Conservation (phyloP, 2,113 vertebrate genomes). For the Bos javanicus region DNA sequence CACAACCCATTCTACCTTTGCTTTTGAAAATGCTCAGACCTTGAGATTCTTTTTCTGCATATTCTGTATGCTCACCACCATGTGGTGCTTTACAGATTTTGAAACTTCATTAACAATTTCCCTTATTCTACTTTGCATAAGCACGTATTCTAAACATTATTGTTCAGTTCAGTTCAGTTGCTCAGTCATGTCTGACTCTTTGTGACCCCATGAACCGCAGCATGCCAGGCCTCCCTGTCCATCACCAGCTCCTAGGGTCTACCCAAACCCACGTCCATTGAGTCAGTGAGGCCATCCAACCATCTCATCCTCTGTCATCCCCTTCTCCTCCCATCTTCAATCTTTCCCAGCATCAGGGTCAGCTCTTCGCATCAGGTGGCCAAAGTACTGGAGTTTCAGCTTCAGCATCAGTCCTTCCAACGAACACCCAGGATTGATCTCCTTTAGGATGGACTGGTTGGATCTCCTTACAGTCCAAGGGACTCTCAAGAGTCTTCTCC, state of each 20-base stretch:
- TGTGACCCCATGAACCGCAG: not conserved
- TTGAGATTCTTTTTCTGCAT: not conserved
- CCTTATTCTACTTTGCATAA: not conserved
- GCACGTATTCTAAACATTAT: not conserved
- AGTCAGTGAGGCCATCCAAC: not conserved
- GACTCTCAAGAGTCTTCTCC: not conserved
- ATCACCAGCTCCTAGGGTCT: not conserved
- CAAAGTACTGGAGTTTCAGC: not conserved
- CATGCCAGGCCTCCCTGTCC: not conserved
- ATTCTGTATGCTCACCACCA: not conserved
- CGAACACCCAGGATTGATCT: not conserved
- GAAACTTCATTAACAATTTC: not conserved
- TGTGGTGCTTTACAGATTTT: not conserved
- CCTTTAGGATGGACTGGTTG: not conserved
- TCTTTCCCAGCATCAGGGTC: not conserved
- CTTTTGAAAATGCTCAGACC: not conserved
- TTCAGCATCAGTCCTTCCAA: not conserved
- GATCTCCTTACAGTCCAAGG: not conserved
- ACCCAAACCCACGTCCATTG: not conserved
- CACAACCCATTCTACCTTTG: not conserved
- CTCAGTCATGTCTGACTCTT: not conserved
- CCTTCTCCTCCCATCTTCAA: not conserved
- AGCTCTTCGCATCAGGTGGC: not conserved
- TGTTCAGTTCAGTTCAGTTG: not conserved
- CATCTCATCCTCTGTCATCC: not conserved